phyloP scores from a whole-genome alignment of 2,797 vertebrate genomes.

The Hozukius guyotensis region DNA sequence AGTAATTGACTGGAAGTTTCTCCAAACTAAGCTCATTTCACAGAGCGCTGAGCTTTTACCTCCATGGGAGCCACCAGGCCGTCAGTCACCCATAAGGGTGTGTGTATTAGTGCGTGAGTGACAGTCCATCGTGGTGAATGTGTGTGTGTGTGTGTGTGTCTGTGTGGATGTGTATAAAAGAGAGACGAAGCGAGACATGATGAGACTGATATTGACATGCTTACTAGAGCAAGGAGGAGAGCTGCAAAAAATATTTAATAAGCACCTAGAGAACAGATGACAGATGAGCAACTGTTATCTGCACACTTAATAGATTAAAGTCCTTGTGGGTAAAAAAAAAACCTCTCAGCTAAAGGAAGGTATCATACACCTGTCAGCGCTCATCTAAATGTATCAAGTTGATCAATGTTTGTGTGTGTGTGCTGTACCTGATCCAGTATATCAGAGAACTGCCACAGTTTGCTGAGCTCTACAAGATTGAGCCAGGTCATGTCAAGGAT shows the following conservation, averaged over 20 bases:
- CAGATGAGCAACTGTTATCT: slow-evolving; percentile 18
- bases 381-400: not conserved
- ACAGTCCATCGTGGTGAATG: slow-evolving; percentile 26
- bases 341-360: slow-evolving; percentile 11
- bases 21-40: slow-evolving; percentile 75
- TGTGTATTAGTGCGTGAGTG: slow-evolving; percentile 35
- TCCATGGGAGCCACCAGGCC: slow-evolving; percentile 47
- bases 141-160: slow-evolving; percentile 12
- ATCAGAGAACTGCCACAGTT: slow-evolving; percentile 92
- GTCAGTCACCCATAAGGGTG: slow-evolving; percentile 63
- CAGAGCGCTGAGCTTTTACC: slow-evolving; percentile 67
- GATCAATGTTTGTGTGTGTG: not conserved
- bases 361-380: slow-evolving; percentile 16
- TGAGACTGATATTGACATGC: slow-evolving; percentile 71
- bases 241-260: slow-evolving; percentile 68
- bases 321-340: slow-evolving; percentile 1
- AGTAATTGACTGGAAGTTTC: slow-evolving; percentile 69
- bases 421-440: slow-evolving; percentile 88
- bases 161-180: slow-evolving; percentile 17
- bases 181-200: slow-evolving; percentile 47
- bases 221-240: slow-evolving; percentile 59
- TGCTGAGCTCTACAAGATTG: slow-evolving; percentile 95
- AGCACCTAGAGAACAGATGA: slow-evolving; percentile 45
- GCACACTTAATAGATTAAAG: slow-evolving; percentile 24
- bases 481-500: slow-evolving; percentile 98